A percentile compares a stretch with the other conserved stretches of the same genome.
phyloP scores from a whole-genome alignment of 2,888 invertebrate genomes.

The Spisula solida region DNA sequence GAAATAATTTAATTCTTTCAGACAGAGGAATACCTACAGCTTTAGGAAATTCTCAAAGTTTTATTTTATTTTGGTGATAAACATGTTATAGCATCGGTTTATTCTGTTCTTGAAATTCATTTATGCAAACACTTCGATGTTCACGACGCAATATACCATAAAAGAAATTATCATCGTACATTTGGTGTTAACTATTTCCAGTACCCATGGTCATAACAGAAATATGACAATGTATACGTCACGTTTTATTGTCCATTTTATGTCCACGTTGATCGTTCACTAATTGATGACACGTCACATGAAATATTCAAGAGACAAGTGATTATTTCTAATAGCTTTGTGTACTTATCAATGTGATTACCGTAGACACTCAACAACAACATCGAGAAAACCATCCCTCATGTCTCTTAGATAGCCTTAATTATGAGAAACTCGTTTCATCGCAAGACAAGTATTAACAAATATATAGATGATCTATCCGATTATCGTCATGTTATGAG shows the following conservation, averaged over 20 bases:
- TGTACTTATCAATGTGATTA: not conserved
- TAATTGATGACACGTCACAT: not conserved
- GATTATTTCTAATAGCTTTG: not conserved
- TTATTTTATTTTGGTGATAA: no score
- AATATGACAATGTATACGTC: not conserved
- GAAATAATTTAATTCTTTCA: no score
- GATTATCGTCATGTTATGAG: not conserved
- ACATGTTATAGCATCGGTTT: no score
- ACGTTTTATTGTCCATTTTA: not conserved
- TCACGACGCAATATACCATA: no score
- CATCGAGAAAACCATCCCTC: not conserved
- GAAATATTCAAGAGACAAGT: not conserved
- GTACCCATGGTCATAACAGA: no score
- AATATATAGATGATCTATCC: not conserved
- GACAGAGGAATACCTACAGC: no score
- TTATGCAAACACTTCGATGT: no score
- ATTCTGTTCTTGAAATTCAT: no score
- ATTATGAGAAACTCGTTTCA: constrained; percentile 16
- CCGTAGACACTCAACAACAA: not conserved
- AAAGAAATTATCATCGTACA: no score
- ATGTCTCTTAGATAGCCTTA: not conserved
- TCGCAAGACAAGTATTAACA: constrained; percentile 2
- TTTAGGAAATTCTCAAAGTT: no score
- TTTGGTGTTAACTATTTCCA: no score
- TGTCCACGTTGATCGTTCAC: not conserved